phyloP scores from a whole-genome alignment of 2,888 invertebrate genomes.

The Eurytoma californica region DNA sequence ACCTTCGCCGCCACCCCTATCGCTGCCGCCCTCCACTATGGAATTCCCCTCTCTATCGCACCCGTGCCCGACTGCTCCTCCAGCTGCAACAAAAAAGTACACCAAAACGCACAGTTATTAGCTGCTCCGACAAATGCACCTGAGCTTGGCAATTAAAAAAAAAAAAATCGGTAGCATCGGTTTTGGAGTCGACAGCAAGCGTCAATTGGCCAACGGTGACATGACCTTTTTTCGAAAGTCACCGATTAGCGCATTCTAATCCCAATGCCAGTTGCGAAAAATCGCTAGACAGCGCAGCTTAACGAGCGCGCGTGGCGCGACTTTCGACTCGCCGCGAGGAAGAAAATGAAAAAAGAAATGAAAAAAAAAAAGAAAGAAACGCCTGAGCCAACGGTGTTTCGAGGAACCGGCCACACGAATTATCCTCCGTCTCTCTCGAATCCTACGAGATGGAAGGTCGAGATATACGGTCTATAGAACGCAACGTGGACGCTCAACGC shows the following conservation, averaged over 20 bases:
- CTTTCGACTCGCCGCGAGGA: neutral
- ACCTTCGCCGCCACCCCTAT: conserved; percentile 70
- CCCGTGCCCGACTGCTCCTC: conserved; percentile 72
- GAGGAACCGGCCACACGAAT: neutral
- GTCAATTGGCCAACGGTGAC: too few species aligned
- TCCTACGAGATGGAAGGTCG: conserved; percentile 26
- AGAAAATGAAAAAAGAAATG: conserved; percentile 13
- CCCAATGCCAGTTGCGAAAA: conserved; percentile 16
- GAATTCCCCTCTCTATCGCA: conserved; percentile 70
- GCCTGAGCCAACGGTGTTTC: neutral
- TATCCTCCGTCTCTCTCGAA: conserved; percentile 3
- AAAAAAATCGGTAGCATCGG: neutral
- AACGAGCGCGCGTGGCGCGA: neutral
- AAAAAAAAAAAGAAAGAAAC: neutral
- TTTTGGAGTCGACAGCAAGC: neutral
- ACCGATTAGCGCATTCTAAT: conserved; percentile 21
- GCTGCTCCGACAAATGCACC: neutral
- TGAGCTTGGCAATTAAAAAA: neutral
- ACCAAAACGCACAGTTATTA: neutral
- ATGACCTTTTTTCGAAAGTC: conserved; percentile 12
- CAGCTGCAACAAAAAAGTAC: conserved; percentile 63
- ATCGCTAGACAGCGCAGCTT: neutral
- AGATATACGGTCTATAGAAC: conserved; percentile 9
- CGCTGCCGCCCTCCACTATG: conserved; percentile 69
- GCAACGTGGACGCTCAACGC: neutral